phyloP scores from a whole-genome alignment of 2,797 vertebrate species.

The Sebastolobus altivelis region DNA sequence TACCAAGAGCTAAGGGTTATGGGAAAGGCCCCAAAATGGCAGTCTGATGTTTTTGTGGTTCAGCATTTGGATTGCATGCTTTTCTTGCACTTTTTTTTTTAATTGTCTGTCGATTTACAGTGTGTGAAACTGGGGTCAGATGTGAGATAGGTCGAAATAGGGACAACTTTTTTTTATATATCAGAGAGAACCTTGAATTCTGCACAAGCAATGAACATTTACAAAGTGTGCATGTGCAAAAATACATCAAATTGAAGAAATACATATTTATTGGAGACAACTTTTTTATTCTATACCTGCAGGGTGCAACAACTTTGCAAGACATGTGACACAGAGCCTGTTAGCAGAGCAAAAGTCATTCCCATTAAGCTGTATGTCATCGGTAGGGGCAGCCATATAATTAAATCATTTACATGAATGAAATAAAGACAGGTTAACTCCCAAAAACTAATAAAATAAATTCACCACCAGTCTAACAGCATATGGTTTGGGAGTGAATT shows the following conservation, averaged over 20 bases:
- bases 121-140: constrained; percentile 77
- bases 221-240: background rate
- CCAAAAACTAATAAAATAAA: background rate
- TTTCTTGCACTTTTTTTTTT: constrained; percentile 68
- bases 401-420: constrained; percentile 10
- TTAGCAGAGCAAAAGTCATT: background rate
- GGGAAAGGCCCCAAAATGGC: constrained; percentile 80
- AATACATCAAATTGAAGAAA: background rate
- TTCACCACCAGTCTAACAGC: background rate
- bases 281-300: background rate
- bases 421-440: constrained; percentile 16
- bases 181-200: constrained; percentile 29
- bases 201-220: background rate
- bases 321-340: background rate
- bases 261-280: background rate
- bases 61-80: constrained; percentile 76
- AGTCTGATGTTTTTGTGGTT: constrained; percentile 83
- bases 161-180: constrained; percentile 55
- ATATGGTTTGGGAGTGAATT: constrained; percentile 6
- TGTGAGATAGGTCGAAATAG: constrained; percentile 68
- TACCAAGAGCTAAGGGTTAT: constrained; percentile 79
- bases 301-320: background rate
- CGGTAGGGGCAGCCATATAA: background rate
- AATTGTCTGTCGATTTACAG: constrained; percentile 79
- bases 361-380: background rate